A percentile compares a stretch with the other conserved stretches of the same genome.
Conservation (phyloP, 2,888 invertebrate genomes). For the Muscina levida region DNA sequence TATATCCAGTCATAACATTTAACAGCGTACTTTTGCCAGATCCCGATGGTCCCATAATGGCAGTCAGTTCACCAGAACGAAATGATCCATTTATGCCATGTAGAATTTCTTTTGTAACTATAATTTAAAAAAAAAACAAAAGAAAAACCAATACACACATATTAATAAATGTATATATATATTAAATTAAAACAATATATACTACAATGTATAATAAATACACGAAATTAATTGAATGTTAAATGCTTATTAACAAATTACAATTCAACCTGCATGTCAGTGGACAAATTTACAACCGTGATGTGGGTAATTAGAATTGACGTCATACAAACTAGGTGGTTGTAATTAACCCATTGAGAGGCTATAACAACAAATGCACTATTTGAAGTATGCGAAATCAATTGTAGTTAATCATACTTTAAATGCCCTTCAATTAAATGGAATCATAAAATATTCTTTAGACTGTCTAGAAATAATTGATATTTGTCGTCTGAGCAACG, state of each 20-base stretch:
- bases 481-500: too few relatives aligned
- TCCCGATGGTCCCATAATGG: constrained; percentile 86
- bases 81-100: constrained; percentile 84
- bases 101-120: constrained; percentile 82
- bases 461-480: too few relatives aligned
- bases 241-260: background rate
- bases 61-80: constrained; percentile 83
- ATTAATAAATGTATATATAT: background rate
- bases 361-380: too few relatives aligned
- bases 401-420: too few relatives aligned
- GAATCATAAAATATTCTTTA: too few relatives aligned
- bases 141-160: background rate
- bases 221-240: background rate
- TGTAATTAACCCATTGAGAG: background rate
- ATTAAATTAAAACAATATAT: background rate
- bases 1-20: constrained; percentile 93
- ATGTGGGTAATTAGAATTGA: background rate
- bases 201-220: background rate
- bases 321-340: background rate
- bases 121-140: constrained; percentile 28
- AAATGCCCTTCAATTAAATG: too few relatives aligned
- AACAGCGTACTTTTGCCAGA: constrained; percentile 92
- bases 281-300: background rate
- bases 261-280: constrained; percentile 8
- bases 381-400: too few relatives aligned